phyloP scores from a whole-genome alignment of 2,888 invertebrate genomes.

The Lasioglossum vierecki region DNA sequence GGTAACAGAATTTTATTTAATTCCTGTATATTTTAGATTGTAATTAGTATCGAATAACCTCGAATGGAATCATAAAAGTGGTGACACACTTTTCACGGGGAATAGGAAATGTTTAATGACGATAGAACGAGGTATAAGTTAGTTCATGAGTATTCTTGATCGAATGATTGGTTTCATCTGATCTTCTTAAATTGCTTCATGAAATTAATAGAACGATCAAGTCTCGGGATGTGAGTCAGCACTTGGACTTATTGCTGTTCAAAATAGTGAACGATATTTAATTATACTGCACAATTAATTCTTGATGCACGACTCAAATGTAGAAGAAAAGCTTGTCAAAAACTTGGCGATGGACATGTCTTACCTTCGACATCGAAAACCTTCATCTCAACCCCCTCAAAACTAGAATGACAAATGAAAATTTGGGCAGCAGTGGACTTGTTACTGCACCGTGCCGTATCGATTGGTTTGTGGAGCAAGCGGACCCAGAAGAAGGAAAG shows the following conservation, averaged over 20 bases:
- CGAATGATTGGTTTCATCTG: neutral
- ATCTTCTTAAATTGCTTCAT: too few species aligned
- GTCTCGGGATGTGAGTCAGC: neutral
- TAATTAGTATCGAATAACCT: neutral
- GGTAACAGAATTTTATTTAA: neutral
- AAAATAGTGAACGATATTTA: too few species aligned
- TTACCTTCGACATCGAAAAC: too few species aligned
- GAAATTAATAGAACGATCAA: too few species aligned
- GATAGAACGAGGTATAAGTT: neutral
- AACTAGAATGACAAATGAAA: neutral
- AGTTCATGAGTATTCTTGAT: neutral
- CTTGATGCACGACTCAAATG: too few species aligned
- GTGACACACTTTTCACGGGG: neutral
- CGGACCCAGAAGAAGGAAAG: conserved; percentile 40
- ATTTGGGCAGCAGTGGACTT: neutral
- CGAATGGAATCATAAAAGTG: neutral
- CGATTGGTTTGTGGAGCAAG: conserved; percentile 24
- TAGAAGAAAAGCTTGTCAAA: too few species aligned
- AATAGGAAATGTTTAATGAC: neutral
- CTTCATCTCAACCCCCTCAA: too few species aligned
- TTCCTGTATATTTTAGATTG: neutral
- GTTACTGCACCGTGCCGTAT: neutral
- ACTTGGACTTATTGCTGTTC: neutral
- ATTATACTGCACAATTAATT: too few species aligned
- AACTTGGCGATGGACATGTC: too few species aligned